A percentile compares a stretch with the other conserved stretches of the same genome.
Evolutionary conservation across 2,113 vertebrate genomes (phyloP).

Genomic region (Okapia johnstoni): DNA sequence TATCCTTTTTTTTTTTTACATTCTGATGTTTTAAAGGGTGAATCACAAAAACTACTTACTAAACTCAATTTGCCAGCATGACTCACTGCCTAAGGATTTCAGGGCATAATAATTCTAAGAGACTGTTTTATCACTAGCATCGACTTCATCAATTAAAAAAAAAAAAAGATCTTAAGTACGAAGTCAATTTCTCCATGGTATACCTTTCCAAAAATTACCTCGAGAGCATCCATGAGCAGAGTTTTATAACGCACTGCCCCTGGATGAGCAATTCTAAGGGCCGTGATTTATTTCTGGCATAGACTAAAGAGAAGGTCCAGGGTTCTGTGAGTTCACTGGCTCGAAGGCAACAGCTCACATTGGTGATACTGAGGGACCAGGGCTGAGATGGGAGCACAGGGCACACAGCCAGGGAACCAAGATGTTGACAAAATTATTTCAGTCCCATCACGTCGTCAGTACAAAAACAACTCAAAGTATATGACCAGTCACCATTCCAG

Average conservation of each 20-base stretch:
- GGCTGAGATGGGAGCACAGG: accelerated
- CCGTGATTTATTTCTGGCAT: neutral
- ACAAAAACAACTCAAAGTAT: too few species aligned
- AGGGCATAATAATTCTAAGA: neutral
- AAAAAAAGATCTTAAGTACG: neutral
- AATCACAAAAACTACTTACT: neutral
- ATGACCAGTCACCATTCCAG: neutral
- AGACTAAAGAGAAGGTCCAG: neutral
- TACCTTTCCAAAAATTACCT: neutral
- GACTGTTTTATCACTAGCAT: neutral
- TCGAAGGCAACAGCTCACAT: neutral
- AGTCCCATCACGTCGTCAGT: neutral
- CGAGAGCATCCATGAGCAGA: neutral
- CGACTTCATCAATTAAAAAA: neutral
- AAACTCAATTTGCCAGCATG: neutral
- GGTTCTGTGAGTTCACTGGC: neutral
- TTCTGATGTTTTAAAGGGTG: neutral
- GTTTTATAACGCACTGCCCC: accelerated
- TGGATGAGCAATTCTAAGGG: accelerated
- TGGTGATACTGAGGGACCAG: neutral
- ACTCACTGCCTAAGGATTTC: neutral
- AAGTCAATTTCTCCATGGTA: neutral
- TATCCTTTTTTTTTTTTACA: neutral
- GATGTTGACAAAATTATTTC: neutral
- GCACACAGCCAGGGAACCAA: accelerated